phyloP scores from a whole-genome alignment of 1,140 invertebrate genomes.

The Ceratina japonica region DNA sequence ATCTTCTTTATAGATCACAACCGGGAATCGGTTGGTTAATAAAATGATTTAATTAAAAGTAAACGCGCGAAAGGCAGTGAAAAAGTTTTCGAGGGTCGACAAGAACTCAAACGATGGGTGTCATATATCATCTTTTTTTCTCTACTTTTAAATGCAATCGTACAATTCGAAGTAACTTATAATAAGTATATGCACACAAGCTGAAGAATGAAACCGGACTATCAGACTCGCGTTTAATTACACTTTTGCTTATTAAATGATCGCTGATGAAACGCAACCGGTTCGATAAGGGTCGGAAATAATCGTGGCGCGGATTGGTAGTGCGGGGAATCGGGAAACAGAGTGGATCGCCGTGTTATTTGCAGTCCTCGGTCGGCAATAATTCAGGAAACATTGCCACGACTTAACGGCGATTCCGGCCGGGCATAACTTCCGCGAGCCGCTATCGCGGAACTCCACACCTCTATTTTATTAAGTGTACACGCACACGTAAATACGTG shows the following conservation, averaged over 20 bases:
- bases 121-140: not conserved
- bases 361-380: slow-evolving; percentile 17
- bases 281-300: not conserved
- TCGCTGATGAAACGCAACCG: no score
- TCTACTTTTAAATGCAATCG: no score
- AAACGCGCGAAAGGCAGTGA: slow-evolving; percentile 19
- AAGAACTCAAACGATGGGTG: not conserved
- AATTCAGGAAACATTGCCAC: slow-evolving; percentile 43
- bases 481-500: slow-evolving; percentile 50
- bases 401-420: slow-evolving; percentile 43
- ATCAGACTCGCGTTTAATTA: no score
- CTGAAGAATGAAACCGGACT: no score
- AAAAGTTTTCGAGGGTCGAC: slow-evolving; percentile 5
- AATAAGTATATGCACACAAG: no score
- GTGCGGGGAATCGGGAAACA: slow-evolving; percentile 26
- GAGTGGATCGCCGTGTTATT: slow-evolving; percentile 63
- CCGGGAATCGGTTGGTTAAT: slow-evolving; percentile 47
- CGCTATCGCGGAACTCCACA: slow-evolving; percentile 70
- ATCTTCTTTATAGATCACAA: slow-evolving; percentile 46
- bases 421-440: slow-evolving; percentile 48
- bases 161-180: no score
- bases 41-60: slow-evolving; percentile 58
- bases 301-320: not conserved
- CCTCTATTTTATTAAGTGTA: slow-evolving; percentile 70
- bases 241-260: no score